Evolutionary conservation across 2,797 vertebrate genomes (phyloP), one percentile per base, ranked within the genome.

Genomic region (Eutrigla gurnardus): DNA sequence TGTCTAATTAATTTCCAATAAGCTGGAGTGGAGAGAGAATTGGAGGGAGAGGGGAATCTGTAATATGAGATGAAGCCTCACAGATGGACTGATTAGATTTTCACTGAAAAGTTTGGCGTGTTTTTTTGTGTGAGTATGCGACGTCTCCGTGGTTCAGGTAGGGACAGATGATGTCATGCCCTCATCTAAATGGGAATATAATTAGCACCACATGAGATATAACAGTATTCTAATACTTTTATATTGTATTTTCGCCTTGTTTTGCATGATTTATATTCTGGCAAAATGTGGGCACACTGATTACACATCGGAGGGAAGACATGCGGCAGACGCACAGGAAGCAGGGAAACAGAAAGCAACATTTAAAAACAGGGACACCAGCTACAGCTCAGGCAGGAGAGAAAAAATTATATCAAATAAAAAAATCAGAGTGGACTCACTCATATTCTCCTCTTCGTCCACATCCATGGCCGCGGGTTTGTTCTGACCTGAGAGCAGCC

Each of bases 391-490:
- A 49, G 53, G 75, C 73, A 73, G 60, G 62, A 59, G 52, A 62
- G 10, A 42, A 55, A 46, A 68, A 54, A 66, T 43, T 25, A 1
- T 25, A 25, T 25, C 25, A 25, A 25, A 25, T 25, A 53, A 35
- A 60, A 9, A 61, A 71, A 61, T 46, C 17, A 4, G 49, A 42
- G 53, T 40, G 1, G 4, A 96, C 97, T 99, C 96, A 99, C 97
- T 99, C 97, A 98, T 97, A 85, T 97, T 98, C 94, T 97, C 97
- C 90, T 98, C 97, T 85, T 98, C 97, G 8, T 98, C 97, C 86
- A 95, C 83, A 80, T 98, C 97, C 98, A 98, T 97, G 88, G 92
- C 87, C 89, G 93, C 93, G 71, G 84, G 86, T 83, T 95, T 96
- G 80, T 85, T 94, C 86, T 95, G 95, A 85, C 83, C 93, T 81